These are phyloP conservation scores for Drosophila nebulosa DNA, from an alignment of 1,140 invertebrate genomes.

Conservation along the genomic window DNA sequence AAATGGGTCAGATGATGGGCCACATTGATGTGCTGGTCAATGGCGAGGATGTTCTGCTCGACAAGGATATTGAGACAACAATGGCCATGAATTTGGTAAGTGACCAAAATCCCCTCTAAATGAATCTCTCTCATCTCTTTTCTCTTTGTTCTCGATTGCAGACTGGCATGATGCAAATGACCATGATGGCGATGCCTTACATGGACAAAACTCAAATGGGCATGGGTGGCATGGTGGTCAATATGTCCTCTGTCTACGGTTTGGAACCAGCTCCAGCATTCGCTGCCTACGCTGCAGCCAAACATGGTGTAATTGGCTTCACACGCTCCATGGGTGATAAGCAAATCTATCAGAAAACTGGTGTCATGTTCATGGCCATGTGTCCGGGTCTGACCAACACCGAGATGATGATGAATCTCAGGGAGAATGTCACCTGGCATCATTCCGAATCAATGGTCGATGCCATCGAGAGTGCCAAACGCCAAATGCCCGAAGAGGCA, in stretches of 20 bases:
- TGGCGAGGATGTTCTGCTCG: constrained; percentile 65
- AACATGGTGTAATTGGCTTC: constrained; percentile 82
- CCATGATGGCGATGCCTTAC: constrained; percentile 54
- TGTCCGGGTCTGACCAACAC: constrained; percentile 66
- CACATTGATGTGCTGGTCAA: constrained; percentile 74
- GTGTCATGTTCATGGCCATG: constrained; percentile 65
- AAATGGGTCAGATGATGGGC: constrained; percentile 53
- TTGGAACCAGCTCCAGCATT: constrained; percentile 75
- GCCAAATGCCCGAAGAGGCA: constrained; percentile 65
- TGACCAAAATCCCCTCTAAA: neutral
- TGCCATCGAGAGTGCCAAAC: constrained; percentile 63
- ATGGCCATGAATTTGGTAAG: constrained; percentile 74
- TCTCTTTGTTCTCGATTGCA: neutral
- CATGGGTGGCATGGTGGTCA: constrained; percentile 85
- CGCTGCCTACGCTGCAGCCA: constrained; percentile 82
- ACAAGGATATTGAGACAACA: constrained; percentile 68
- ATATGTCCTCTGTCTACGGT: constrained; percentile 84
- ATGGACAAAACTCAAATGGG: constrained; percentile 84
- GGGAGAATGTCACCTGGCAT: constrained; percentile 65
- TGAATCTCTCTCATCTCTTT: neutral
- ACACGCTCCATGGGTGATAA: constrained; percentile 80
- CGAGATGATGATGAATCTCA: constrained; percentile 72
- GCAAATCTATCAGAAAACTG: constrained; percentile 56
- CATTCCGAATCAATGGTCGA: constrained; percentile 59
- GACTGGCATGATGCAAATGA: constrained; percentile 66